These are phyloP conservation scores for Drosophila pseudoananassae DNA, from an alignment of 1,140 invertebrate species.

Conservation along the genomic window DNA sequence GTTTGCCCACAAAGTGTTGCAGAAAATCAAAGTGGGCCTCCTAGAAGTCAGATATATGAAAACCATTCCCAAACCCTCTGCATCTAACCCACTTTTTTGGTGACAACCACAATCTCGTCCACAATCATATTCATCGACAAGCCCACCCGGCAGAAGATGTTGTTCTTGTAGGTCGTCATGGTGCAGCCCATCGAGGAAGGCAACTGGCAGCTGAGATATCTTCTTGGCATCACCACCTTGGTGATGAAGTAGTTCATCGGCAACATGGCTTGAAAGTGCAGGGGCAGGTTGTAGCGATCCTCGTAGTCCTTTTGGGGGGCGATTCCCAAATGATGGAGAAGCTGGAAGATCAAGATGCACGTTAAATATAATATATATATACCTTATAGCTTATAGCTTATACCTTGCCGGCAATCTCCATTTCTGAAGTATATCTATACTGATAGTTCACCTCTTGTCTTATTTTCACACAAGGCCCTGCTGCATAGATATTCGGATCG, in stretches of 20 bases:
- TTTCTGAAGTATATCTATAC: slow-evolving; percentile 35
- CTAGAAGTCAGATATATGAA: slow-evolving; percentile 12
- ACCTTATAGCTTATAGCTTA: neutral
- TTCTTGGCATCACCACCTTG: slow-evolving; percentile 65
- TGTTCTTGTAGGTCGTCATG: slow-evolving; percentile 48
- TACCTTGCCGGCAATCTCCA: slow-evolving; percentile 61
- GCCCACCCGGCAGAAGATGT: slow-evolving; percentile 63
- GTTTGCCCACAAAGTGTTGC: slow-evolving; percentile 65
- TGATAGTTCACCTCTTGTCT: slow-evolving; percentile 52
- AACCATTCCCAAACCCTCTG: no score
- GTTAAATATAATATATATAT: neutral
- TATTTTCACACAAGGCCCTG: slow-evolving; percentile 48
- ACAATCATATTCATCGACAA: slow-evolving; percentile 48
- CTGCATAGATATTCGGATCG: slow-evolving; percentile 66
- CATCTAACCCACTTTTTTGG: slow-evolving; percentile 40
- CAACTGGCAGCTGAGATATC: slow-evolving; percentile 41
- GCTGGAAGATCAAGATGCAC: slow-evolving; percentile 14
- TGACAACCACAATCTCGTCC: slow-evolving; percentile 72
- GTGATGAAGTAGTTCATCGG: slow-evolving; percentile 54
- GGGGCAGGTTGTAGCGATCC: slow-evolving; percentile 47
- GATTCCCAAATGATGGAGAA: slow-evolving; percentile 48
- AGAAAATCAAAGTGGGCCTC: slow-evolving; percentile 47
- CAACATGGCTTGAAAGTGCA: slow-evolving; percentile 50
- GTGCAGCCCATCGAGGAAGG: slow-evolving; percentile 6
- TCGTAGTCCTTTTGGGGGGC: slow-evolving; percentile 2